Evolutionary conservation across 2,888 invertebrate genomes (phyloP), one percentile per base, ranked within the genome.

Genomic region (Gymnocheta viridis): DNA sequence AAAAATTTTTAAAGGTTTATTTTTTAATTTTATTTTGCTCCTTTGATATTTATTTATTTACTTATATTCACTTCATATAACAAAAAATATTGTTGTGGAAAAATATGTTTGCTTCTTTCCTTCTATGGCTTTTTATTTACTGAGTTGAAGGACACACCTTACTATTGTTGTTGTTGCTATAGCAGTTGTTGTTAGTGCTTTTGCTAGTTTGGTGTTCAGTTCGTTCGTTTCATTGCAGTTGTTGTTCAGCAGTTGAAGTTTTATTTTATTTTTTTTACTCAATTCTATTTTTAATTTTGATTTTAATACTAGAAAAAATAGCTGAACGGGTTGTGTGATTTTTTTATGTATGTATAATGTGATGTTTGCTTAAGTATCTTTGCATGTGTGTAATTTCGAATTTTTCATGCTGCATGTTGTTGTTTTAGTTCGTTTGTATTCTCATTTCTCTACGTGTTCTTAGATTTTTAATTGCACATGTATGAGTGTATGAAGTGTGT

Each of bases 71-170:
- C 56, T 56, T 64, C 24, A 77, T 47, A 24, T 4, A 69, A 44
- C 32, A 32, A 32, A 35, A 51, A 51, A 38, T 78, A 60, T 80
- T 66, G 7, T 22, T 12, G 14, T 38, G 35, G 4, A n/a, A n/a
- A n/a, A n/a, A n/a, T n/a, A n/a, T n/a, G n/a, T n/a, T n/a, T n/a
- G 0, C 2, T 47, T 24, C 17, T 58, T 62, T 6, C 9, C 12
- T 17, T 35, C 24, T 77, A 27, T 62, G 35, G 54, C 44, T 56
- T 70, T 78, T 74, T 74, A 49, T 82, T 74, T 74, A 41, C 62
- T 22, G 47, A 73, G 77, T 73, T 72, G 67, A 84, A 81, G 73
- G 84, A 84, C 84, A 73, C 81, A 73, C 77, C 84, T 81, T 81
- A 64, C 29, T 51, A 24, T 60, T 76, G 64, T 27, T 66, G 56